These are phyloP conservation scores for Drosophila subsilvestris DNA, from an alignment of 2,888 invertebrate species.

Conservation along the genomic window DNA sequence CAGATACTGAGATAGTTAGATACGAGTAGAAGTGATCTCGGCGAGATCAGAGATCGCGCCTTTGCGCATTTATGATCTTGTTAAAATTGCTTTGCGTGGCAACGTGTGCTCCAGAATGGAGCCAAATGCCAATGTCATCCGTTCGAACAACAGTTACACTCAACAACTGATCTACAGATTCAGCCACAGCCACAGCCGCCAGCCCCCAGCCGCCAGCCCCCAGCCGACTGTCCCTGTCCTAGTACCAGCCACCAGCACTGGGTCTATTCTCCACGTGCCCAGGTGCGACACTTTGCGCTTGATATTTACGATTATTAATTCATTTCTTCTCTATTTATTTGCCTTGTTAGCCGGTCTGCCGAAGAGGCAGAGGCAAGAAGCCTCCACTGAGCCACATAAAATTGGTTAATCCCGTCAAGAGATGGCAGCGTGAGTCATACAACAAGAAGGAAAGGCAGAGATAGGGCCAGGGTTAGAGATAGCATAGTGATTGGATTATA, in stretches of 20 bases:
- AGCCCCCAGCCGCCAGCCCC: too few species aligned
- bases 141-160: slow-evolving; percentile 71
- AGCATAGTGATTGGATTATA: neutral
- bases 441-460: neutral
- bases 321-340: slow-evolving; percentile 76
- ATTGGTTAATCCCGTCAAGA: slow-evolving; percentile 65
- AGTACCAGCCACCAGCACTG: neutral
- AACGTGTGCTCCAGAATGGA: slow-evolving; percentile 53
- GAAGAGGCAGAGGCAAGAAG: slow-evolving; percentile 2
- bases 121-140: slow-evolving; percentile 46
- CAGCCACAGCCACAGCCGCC: too few species aligned
- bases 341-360: slow-evolving; percentile 62
- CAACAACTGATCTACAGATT: slow-evolving; percentile 4
- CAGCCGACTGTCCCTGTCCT: too few species aligned
- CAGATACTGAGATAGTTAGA: neutral
- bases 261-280: slow-evolving; percentile 60
- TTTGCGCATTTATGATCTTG: slow-evolving; percentile 74
- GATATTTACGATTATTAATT: slow-evolving; percentile 82
- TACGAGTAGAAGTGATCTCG: slow-evolving; percentile 44
- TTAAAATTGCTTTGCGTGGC: slow-evolving; percentile 69
- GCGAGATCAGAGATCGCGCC: slow-evolving; percentile 66
- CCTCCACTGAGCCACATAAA: slow-evolving; percentile 35
- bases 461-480: too few species aligned
- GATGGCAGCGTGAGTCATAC: slow-evolving; percentile 12
- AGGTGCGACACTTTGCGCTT: slow-evolving; percentile 66